A percentile compares a stretch with the other conserved stretches of the same genome.
Evolutionary conservation across 2,113 vertebrate species (phyloP).

Genomic region (Kryptolebias marmoratus): DNA sequence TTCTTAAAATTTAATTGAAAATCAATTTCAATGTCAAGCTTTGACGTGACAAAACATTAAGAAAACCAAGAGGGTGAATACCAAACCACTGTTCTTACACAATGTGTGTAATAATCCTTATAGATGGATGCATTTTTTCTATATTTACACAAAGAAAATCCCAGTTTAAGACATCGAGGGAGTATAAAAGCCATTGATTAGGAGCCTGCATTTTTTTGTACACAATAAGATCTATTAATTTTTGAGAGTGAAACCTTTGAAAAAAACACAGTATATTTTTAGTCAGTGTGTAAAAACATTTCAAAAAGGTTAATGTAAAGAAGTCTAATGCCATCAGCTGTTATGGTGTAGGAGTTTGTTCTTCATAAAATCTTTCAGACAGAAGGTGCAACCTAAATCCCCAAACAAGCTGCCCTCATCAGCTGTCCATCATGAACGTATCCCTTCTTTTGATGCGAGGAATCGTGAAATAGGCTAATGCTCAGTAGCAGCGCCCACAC

Average conservation of each 20-base stretch:
- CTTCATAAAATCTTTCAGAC: conserved; percentile 22
- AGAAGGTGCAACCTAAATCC: conserved; percentile 28
- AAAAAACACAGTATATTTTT: background rate
- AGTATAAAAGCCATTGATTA: too few species aligned
- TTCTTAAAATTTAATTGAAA: too few species aligned
- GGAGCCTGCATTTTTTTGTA: too few species aligned
- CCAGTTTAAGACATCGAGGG: too few species aligned
- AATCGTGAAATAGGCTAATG: conserved; percentile 37
- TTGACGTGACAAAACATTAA: too few species aligned
- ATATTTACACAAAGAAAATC: too few species aligned
- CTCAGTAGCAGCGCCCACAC: conserved; percentile 5
- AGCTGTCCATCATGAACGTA: conserved; percentile 20
- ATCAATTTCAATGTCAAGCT: too few species aligned
- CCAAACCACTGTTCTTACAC: too few species aligned
- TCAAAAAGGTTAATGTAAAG: background rate
- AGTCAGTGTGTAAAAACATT: background rate
- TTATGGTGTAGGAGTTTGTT: conserved; percentile 13
- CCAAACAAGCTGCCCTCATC: conserved; percentile 19
- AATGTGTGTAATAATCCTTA: too few species aligned
- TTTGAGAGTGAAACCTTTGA: background rate
- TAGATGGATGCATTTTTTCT: too few species aligned
- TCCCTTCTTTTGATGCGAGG: conserved; percentile 39
- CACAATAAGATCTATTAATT: too few species aligned
- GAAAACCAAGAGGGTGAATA: too few species aligned
- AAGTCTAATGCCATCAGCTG: conserved; percentile 1